Percentiles rank a stretch among this genome's conserved stretches.
These are phyloP conservation scores for Acanthosepion esculentum DNA, from an alignment of 2,888 invertebrate genomes.

Conservation along the genomic window DNA sequence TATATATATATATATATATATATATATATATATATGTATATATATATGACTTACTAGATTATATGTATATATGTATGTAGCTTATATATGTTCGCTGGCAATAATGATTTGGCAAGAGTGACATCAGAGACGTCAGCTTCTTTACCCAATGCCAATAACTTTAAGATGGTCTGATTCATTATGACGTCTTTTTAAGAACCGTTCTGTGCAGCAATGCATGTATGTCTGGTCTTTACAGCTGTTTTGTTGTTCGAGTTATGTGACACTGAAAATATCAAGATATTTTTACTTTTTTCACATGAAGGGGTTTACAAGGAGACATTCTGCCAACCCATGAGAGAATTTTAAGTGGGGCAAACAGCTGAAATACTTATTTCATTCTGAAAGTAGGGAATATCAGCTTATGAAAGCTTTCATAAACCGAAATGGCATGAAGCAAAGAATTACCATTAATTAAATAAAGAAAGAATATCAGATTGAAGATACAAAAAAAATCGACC, in stretches of 20 bases:
- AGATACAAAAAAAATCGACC: too few species aligned
- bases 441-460: too few species aligned
- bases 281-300: neutral
- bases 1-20: too few species aligned
- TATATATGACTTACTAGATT: too few species aligned
- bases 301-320: neutral
- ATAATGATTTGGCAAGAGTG: neutral
- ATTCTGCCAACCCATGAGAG: neutral
- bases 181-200: neutral
- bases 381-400: neutral
- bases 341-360: neutral
- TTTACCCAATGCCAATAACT: neutral
- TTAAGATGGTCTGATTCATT: neutral
- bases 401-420: too few species aligned
- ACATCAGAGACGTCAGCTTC: neutral
- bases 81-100: too few species aligned
- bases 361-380: neutral
- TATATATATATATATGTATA: too few species aligned
- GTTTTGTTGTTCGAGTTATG: neutral
- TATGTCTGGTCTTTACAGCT: neutral
- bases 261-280: constrained; percentile 16
- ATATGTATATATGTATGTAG: too few species aligned
- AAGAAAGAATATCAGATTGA: too few species aligned
- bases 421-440: too few species aligned
- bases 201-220: neutral